phyloP scores from a whole-genome alignment of 2,113 vertebrate species.

The Gulo gulo region DNA sequence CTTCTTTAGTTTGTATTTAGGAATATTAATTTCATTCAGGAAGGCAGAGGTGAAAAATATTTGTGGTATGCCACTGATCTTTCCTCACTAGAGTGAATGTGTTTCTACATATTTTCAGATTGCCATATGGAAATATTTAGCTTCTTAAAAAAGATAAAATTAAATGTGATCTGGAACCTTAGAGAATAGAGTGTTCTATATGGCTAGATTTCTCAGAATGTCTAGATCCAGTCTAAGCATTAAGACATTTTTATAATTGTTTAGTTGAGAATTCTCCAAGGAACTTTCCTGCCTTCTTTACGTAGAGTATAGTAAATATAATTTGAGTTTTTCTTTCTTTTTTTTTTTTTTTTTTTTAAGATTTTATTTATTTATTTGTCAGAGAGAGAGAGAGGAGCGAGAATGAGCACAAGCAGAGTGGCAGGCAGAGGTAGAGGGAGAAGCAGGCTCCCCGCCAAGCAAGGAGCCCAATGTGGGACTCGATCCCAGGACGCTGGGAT shows the following conservation, averaged over 20 bases:
- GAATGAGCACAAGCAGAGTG: too few relatives aligned
- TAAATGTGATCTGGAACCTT: not conserved
- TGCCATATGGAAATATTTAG: not conserved
- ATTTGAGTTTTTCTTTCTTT: not conserved
- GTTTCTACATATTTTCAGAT: not conserved
- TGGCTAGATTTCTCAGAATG: not conserved
- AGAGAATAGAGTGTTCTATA: not conserved
- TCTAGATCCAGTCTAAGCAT: not conserved
- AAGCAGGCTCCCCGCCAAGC: too few relatives aligned
- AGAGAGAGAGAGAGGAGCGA: too few relatives aligned
- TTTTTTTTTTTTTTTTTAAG: too few relatives aligned
- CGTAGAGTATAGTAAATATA: not conserved
- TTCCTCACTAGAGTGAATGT: not conserved
- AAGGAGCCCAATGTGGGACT: too few relatives aligned
- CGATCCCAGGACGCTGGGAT: too few relatives aligned
- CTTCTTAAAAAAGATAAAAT: not conserved
- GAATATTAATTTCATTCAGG: not conserved
- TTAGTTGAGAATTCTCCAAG: not conserved
- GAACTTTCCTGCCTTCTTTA: not conserved
- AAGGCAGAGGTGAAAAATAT: not conserved
- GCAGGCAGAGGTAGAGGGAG: too few relatives aligned
- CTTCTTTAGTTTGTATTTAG: not conserved
- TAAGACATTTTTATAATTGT: not conserved
- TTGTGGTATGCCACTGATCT: not conserved
- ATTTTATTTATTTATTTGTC: too few relatives aligned